A percentile compares a stretch with the other conserved stretches of the same genome.
Evolutionary conservation across 1,140 invertebrate genomes (phyloP).

Genomic region (Penaeus chinensis): DNA sequence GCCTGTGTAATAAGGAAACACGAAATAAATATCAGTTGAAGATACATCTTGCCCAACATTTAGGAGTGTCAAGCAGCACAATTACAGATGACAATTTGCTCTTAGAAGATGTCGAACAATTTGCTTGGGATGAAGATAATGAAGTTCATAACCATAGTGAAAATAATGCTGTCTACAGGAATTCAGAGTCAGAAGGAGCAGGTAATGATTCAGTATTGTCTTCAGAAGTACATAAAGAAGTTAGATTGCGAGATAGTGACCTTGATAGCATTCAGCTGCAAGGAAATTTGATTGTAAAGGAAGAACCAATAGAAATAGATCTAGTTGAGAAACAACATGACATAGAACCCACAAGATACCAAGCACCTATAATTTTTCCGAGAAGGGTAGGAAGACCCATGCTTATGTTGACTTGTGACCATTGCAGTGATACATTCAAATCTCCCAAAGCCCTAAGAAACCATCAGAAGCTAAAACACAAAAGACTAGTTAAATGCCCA

Average conservation of each 20-base stretch:
- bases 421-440: conserved; percentile 21
- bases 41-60: conserved; percentile 31
- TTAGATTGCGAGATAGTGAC: no score
- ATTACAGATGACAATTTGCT: conserved; percentile 39
- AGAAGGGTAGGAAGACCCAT: background rate
- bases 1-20: conserved; percentile 24
- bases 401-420: conserved; percentile 4
- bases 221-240: no score
- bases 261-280: no score
- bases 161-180: no score
- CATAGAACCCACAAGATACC: background rate
- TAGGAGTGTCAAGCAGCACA: conserved; percentile 23
- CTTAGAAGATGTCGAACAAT: conserved; percentile 17
- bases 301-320: conserved; percentile 4
- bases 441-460: conserved; percentile 9
- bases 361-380: background rate
- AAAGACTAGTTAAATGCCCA: conserved; percentile 26
- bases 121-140: background rate
- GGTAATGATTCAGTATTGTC: no score
- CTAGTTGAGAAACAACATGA: background rate
- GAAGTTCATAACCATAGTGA: background rate
- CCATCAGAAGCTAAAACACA: conserved; percentile 39
- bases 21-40: conserved; percentile 33
- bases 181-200: no score
- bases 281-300: background rate